Evolutionary conservation across 2,888 invertebrate species (phyloP).

Genomic region (Drosophila pseudotakahashii): DNA sequence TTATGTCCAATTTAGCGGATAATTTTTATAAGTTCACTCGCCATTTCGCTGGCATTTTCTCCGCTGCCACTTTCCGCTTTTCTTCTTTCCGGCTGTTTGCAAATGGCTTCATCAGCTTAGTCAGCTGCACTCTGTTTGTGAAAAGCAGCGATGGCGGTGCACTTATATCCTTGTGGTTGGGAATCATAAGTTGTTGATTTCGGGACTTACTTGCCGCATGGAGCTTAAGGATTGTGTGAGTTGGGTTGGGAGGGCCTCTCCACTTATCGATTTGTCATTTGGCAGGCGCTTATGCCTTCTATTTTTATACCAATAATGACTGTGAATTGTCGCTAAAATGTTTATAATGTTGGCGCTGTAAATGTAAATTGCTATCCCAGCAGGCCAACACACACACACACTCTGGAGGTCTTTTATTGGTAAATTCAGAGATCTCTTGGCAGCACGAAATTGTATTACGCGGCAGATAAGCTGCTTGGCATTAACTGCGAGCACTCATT

Average conservation of each 20-base stretch:
- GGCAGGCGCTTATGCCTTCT: conserved; percentile 28
- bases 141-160: conserved; percentile 28
- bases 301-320: conserved; percentile 58
- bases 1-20: background rate
- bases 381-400: conserved; percentile 9
- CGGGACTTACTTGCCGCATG: conserved; percentile 7
- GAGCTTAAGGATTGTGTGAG: background rate
- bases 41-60: conserved; percentile 18
- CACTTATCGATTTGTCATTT: conserved; percentile 62
- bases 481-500: conserved; percentile 55
- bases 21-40: conserved; percentile 6
- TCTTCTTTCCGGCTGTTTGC: conserved; percentile 12
- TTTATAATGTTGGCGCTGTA: conserved; percentile 55
- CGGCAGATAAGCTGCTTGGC: conserved; percentile 68
- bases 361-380: conserved; percentile 60
- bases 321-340: conserved; percentile 60
- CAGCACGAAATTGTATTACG: conserved; percentile 48
- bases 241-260: conserved; percentile 11
- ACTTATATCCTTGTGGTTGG: conserved; percentile 31
- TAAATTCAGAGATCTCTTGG: conserved; percentile 47
- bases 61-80: conserved; percentile 3
- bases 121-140: conserved; percentile 52
- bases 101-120: conserved; percentile 54
- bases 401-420: conserved; percentile 40
- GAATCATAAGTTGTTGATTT: conserved; percentile 56